Conservation (phyloP, 2,888 invertebrate species). For the Troides aeacus region DNA sequence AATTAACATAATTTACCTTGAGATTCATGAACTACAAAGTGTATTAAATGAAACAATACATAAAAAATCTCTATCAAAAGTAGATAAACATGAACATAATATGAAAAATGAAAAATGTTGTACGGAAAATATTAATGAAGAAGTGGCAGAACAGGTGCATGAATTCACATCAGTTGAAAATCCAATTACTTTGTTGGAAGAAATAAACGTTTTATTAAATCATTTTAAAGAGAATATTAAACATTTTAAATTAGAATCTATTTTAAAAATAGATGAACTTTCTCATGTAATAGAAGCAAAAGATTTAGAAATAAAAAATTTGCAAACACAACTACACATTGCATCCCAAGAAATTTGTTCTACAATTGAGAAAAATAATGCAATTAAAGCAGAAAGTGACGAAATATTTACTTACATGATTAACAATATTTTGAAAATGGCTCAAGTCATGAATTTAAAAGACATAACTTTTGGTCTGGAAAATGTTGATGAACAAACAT, state of each 20-base stretch:
- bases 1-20: slow-evolving; percentile 8
- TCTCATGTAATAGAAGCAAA: slow-evolving; percentile 36
- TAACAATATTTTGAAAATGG: slow-evolving; percentile 40
- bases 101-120: neutral
- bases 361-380: slow-evolving; percentile 26
- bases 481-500: slow-evolving; percentile 34
- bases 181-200: slow-evolving; percentile 4
- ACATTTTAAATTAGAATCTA: slow-evolving; percentile 9
- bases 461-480: slow-evolving; percentile 33
- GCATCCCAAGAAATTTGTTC: slow-evolving; percentile 31
- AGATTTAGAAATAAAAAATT: slow-evolving; percentile 33
- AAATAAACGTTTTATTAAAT: slow-evolving; percentile 25
- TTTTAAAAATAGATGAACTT: slow-evolving; percentile 23
- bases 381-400: slow-evolving; percentile 35
- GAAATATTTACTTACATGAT: slow-evolving; percentile 44
- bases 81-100: slow-evolving; percentile 1
- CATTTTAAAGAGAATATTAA: slow-evolving; percentile 34
- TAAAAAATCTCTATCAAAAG: neutral
- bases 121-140: neutral
- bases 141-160: neutral
- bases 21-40: slow-evolving; percentile 2
- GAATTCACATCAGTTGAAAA: neutral
- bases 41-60: neutral
- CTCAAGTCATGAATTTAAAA: slow-evolving; percentile 40
- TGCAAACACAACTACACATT: slow-evolving; percentile 37